phyloP scores from a whole-genome alignment of 2,113 vertebrate genomes.

The Oophaga pumilio region DNA sequence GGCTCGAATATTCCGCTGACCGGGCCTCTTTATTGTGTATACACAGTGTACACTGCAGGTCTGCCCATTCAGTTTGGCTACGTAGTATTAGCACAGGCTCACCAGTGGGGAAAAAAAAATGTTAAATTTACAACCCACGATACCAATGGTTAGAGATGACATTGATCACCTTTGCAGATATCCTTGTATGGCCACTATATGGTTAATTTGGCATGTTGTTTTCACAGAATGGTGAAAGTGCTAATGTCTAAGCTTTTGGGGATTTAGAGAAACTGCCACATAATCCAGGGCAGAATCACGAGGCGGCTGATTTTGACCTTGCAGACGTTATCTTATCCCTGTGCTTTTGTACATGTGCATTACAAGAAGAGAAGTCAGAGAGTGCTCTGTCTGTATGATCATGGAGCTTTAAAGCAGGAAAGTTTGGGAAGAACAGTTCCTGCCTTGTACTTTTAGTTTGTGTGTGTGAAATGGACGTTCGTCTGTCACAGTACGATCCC shows the following conservation, averaged over 20 bases:
- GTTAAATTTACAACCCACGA: too few species aligned
- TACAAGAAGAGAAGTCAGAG: neutral
- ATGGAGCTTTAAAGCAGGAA: neutral
- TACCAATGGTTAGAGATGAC: too few species aligned
- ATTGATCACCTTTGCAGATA: too few species aligned
- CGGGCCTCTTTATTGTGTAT: too few species aligned
- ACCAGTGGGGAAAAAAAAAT: too few species aligned
- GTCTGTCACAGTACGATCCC: slow-evolving; percentile 2
- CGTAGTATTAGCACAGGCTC: too few species aligned
- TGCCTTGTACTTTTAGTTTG: slow-evolving; percentile 1
- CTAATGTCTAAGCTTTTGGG: neutral
- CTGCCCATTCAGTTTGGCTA: too few species aligned
- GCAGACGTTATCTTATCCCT: neutral
- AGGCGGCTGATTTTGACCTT: neutral
- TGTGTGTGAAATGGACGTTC: neutral
- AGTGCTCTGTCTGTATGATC: neutral
- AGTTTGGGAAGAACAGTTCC: neutral
- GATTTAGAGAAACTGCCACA: neutral
- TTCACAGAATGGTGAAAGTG: neutral
- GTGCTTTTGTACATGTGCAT: neutral
- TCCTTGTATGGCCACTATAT: neutral
- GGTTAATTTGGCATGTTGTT: neutral
- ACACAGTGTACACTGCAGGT: too few species aligned
- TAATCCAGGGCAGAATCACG: neutral
- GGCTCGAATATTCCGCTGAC: too few species aligned